Evolutionary conservation across 2,113 vertebrate species (phyloP), one percentile per base, ranked within the genome.

Genomic region (Scatophagus argus): DNA sequence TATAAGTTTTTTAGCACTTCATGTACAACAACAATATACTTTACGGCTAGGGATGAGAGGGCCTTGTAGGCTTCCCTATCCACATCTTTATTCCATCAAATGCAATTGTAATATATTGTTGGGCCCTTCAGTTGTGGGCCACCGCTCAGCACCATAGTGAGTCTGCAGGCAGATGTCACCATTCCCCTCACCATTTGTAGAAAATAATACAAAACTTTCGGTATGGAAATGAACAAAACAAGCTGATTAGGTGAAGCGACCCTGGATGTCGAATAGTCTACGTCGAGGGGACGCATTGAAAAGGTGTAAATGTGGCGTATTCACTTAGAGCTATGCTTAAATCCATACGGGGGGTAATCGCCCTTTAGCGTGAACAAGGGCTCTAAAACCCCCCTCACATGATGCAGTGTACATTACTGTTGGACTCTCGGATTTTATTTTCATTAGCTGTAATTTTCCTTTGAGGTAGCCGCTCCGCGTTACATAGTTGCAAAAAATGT

Each of bases 401-500:
- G 81, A 66, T 70, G 63, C 43, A 16, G 23, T 8, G 21, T 39
- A 27, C 27, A 1, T 4, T 38, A 12, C 38, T 12, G 41, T 39
- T 4, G 11, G 23, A 44, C 41, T 54, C 16, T 55, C 1, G 34
- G 43, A 4, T 56, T 70, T 32, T 77, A 4, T 56, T 70, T 32
- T 77, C 59, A 74, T 41, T 39, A 69, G 71, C 64, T 32, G 47
- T 51, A 77, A 19, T 19, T 84, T 83, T 73, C 23, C 68, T 84
- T 66, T 70, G 63, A 83, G 55, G 63, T 80, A 32, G 31, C 77
- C 69, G 70, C 79, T 65, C 63, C 32, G 58, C 51, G 54, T 82
- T 81, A 85, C 73, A 83, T 44, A 63, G 75, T 78, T 76, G 72
- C 83, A 90, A 82, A 88, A 91, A 92, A 91, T 90, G 84, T 91